Conservation (phyloP, 2,113 vertebrate genomes). For the Gila orcuttii region DNA sequence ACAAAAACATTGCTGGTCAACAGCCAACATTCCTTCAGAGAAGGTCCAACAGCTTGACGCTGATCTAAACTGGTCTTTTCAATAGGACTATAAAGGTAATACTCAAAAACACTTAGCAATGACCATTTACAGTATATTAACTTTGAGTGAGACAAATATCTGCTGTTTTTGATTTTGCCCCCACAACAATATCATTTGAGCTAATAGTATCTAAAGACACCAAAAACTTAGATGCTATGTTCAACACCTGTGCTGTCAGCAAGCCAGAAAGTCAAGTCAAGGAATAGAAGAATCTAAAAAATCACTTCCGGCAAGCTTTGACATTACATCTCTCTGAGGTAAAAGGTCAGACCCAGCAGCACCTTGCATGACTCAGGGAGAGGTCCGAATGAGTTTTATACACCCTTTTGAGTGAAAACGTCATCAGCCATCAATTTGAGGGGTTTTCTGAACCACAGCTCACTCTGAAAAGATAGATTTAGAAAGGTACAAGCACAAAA, state of each 20-base stretch:
- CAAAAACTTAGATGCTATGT: not conserved
- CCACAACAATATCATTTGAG: not conserved
- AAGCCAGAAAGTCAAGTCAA: slow-evolving; percentile 20
- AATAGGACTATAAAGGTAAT: not conserved
- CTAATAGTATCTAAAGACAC: not conserved
- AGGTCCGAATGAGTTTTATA: not conserved
- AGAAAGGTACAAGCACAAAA: not conserved
- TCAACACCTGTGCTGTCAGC: slow-evolving; percentile 10
- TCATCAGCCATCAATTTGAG: not conserved
- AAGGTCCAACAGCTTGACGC: not conserved
- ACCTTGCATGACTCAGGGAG: not conserved
- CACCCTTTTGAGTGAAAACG: not conserved
- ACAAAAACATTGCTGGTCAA: not conserved
- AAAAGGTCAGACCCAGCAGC: slow-evolving; percentile 16
- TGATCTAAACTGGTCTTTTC: not conserved
- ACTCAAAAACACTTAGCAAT: no score
- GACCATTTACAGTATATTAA: no score
- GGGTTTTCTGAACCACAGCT: not conserved
- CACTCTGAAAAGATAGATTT: not conserved
- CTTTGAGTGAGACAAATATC: no score
- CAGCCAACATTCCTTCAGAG: not conserved
- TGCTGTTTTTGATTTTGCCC: not conserved
- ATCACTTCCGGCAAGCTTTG: not conserved
- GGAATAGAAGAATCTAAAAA: not conserved
- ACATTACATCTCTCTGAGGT: slow-evolving; percentile 20